These are phyloP conservation scores for Saguinus imperator DNA, from an alignment of 2,113 vertebrate genomes.

Conservation along the genomic window DNA sequence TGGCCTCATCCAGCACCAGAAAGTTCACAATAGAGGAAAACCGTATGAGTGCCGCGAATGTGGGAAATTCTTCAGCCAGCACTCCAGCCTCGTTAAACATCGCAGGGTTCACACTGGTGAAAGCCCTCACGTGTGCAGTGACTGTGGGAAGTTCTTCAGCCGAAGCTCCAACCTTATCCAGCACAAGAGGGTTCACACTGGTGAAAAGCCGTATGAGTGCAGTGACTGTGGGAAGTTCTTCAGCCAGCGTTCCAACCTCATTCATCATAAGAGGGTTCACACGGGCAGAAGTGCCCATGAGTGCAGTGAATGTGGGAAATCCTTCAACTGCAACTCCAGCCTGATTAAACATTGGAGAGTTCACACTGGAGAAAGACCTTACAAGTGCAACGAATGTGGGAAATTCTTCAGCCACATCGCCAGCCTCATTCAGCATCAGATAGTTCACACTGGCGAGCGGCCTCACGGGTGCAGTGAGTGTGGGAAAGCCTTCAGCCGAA, in stretches of 20 bases:
- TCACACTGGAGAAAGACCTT: slow-evolving; percentile 75
- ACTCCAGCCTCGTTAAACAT: slow-evolving; percentile 68
- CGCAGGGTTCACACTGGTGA: slow-evolving; percentile 74
- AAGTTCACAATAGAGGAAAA: slow-evolving; percentile 70
- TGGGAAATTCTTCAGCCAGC: slow-evolving; percentile 74
- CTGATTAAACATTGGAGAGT: slow-evolving; percentile 69
- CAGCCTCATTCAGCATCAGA: slow-evolving; percentile 57
- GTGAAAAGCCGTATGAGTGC: slow-evolving; percentile 72
- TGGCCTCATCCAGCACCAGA: slow-evolving; percentile 62
- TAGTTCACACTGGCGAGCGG: slow-evolving; percentile 58
- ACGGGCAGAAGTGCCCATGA: slow-evolving; percentile 65
- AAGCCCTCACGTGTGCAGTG: slow-evolving; percentile 60
- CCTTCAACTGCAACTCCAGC: slow-evolving; percentile 69
- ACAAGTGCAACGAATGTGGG: slow-evolving; percentile 57
- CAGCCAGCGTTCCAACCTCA: slow-evolving; percentile 64
- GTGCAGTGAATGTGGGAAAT: slow-evolving; percentile 70
- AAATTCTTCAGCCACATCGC: slow-evolving; percentile 55
- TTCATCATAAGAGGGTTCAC: slow-evolving; percentile 71
- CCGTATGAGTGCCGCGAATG: slow-evolving; percentile 69
- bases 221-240: slow-evolving; percentile 70
- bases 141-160: slow-evolving; percentile 75
- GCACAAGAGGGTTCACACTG: slow-evolving; percentile 75
- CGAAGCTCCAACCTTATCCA: slow-evolving; percentile 62
- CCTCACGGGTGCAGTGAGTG: slow-evolving; percentile 27
- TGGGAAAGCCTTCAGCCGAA: slow-evolving; percentile 55